A percentile compares a stretch with the other conserved stretches of the same genome.
These are phyloP conservation scores for Ornithoptera priamus DNA, from an alignment of 2,888 invertebrate species.

Conservation along the genomic window DNA sequence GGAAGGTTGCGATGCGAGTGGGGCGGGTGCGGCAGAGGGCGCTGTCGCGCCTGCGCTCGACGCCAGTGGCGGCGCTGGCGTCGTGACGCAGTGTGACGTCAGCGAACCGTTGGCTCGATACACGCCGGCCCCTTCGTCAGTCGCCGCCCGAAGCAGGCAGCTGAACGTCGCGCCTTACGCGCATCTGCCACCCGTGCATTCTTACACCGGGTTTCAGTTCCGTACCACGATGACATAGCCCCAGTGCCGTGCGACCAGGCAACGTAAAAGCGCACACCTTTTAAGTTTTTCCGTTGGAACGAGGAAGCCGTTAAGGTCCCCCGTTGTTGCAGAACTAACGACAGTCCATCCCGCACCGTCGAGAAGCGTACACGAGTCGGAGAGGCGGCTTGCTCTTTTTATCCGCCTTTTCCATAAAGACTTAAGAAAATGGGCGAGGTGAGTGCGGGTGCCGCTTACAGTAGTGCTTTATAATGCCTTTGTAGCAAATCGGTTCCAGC, in stretches of 20 bases:
- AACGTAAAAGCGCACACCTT: conserved; percentile 75
- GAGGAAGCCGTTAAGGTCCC: conserved; percentile 73
- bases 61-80: conserved; percentile 73
- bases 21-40: conserved; percentile 59
- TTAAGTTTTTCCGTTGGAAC: conserved; percentile 75
- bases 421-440: conserved; percentile 80
- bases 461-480: conserved; percentile 71
- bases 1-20: conserved; percentile 62
- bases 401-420: conserved; percentile 75
- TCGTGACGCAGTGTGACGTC: conserved; percentile 86
- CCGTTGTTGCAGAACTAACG: conserved; percentile 79
- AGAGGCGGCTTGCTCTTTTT: conserved; percentile 74
- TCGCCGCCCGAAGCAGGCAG: conserved; percentile 79
- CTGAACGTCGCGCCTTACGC: conserved; percentile 71
- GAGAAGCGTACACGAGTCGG: conserved; percentile 74
- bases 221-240: conserved; percentile 77
- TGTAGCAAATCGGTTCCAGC: conserved; percentile 51
- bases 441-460: conserved; percentile 71
- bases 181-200: conserved; percentile 70
- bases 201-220: conserved; percentile 78
- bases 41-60: conserved; percentile 69
- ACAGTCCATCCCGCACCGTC: conserved; percentile 71
- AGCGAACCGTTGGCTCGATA: conserved; percentile 84
- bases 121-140: conserved; percentile 80
- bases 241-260: conserved; percentile 74